phyloP scores from a whole-genome alignment of 2,797 vertebrate genomes.

The Phoeniculus purpureus region DNA sequence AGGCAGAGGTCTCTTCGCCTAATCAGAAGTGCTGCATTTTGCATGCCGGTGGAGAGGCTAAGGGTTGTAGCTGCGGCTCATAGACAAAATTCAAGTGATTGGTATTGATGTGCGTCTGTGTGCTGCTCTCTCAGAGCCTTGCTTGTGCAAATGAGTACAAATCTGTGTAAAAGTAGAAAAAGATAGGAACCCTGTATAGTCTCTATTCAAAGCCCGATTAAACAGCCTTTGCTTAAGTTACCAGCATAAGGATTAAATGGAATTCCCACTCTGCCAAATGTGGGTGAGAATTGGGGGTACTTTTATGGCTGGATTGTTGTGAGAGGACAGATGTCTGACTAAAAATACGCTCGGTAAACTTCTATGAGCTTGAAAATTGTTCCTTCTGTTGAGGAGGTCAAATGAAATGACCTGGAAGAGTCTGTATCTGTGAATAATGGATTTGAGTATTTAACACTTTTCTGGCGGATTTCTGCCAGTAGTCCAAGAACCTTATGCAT shows the following conservation, averaged over 20 bases:
- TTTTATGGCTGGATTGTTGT: neutral
- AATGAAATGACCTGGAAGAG: neutral
- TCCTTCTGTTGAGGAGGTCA: constrained; percentile 6
- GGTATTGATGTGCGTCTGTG: neutral
- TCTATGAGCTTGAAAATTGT: constrained; percentile 1
- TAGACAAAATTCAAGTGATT: neutral
- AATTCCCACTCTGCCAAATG: neutral
- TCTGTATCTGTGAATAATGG: neutral
- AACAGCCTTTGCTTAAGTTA: neutral
- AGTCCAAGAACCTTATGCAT: neutral
- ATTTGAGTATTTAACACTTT: neutral
- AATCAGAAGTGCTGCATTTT: constrained; percentile 53
- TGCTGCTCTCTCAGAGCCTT: neutral
- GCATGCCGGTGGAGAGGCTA: neutral
- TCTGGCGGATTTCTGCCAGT: neutral
- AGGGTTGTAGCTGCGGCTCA: neutral
- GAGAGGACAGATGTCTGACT: neutral
- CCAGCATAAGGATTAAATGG: neutral
- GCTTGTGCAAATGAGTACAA: constrained; percentile 4
- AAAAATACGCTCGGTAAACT: neutral
- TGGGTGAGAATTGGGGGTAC: neutral
- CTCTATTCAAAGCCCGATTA: neutral
- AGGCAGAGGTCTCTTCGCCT: constrained; percentile 26
- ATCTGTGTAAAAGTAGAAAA: neutral
- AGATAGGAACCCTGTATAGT: neutral